phyloP scores from a whole-genome alignment of 2,797 vertebrate genomes.

The Hirundo rustica region DNA sequence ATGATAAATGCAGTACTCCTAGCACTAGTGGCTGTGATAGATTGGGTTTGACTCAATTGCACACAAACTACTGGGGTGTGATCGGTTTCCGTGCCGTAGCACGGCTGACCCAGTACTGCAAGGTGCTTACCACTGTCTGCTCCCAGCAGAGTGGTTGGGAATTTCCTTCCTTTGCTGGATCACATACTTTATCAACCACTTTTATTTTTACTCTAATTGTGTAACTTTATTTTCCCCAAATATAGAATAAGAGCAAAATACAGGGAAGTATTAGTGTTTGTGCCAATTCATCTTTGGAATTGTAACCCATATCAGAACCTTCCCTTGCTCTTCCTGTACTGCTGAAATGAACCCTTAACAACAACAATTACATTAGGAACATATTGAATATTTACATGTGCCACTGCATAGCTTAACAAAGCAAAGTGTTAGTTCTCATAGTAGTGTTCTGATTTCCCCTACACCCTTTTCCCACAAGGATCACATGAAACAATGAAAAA shows the following conservation, averaged over 20 bases:
- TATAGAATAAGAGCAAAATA: constrained; percentile 74
- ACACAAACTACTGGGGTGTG: not conserved
- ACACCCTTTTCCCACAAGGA: constrained; percentile 67
- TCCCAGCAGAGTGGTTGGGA: not conserved
- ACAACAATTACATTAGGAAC: constrained; percentile 68
- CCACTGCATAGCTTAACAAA: constrained; percentile 64
- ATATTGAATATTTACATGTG: constrained; percentile 70
- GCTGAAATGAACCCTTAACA: constrained; percentile 35
- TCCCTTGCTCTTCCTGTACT: constrained; percentile 75
- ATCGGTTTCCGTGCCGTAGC: not conserved
- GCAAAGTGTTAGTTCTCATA: constrained; percentile 67
- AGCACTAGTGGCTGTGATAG: not conserved
- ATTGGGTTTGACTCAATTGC: not conserved
- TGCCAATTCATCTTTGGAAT: constrained; percentile 68
- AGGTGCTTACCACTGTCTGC: not conserved
- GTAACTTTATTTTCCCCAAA: constrained; percentile 52
- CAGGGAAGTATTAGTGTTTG: constrained; percentile 69
- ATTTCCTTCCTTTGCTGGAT: constrained; percentile 37
- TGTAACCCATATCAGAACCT: constrained; percentile 76
- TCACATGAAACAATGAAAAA: constrained; percentile 71
- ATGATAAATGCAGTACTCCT: not conserved
- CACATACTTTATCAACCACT: constrained; percentile 4
- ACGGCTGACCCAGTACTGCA: not conserved
- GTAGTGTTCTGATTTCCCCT: constrained; percentile 59
- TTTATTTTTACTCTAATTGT: constrained; percentile 66